phyloP scores from a whole-genome alignment of 2,797 vertebrate species.

The Molossus molossus region DNA sequence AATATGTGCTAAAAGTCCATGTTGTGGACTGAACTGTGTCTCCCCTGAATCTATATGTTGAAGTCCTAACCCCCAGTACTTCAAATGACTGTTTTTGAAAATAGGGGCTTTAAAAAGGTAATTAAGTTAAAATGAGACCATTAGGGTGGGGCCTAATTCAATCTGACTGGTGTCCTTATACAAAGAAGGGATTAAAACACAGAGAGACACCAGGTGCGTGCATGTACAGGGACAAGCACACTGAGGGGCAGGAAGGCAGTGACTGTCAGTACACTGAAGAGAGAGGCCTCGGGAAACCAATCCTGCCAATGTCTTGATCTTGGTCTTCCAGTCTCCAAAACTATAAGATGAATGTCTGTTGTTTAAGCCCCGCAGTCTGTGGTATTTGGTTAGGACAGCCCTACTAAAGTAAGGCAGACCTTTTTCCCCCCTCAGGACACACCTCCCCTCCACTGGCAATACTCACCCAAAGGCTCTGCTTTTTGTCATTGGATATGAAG shows the following conservation, averaged over 20 bases:
- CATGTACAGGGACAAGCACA: accelerated
- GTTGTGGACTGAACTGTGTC: not conserved
- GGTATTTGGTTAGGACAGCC: not conserved
- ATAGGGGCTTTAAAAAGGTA: not conserved
- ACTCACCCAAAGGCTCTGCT: not conserved
- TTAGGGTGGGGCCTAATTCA: not conserved
- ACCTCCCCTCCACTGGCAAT: not conserved
- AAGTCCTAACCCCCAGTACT: not conserved
- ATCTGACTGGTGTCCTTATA: not conserved
- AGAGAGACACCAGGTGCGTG: not conserved
- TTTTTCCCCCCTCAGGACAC: not conserved
- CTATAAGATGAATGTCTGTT: not conserved
- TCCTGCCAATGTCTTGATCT: not conserved
- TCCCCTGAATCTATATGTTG: not conserved
- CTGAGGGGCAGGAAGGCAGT: not conserved
- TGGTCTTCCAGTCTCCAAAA: not conserved
- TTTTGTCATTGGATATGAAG: not conserved
- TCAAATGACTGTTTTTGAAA: not conserved
- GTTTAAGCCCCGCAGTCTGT: not conserved
- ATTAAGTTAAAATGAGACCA: not conserved
- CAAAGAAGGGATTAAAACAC: not conserved
- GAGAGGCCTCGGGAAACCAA: not conserved
- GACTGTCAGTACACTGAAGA: not conserved
- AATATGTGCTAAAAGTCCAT: not conserved
- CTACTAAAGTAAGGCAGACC: not conserved